These are phyloP conservation scores for Lasioglossum baleicum DNA, from an alignment of 1,140 invertebrate genomes.

Conservation along the genomic window DNA sequence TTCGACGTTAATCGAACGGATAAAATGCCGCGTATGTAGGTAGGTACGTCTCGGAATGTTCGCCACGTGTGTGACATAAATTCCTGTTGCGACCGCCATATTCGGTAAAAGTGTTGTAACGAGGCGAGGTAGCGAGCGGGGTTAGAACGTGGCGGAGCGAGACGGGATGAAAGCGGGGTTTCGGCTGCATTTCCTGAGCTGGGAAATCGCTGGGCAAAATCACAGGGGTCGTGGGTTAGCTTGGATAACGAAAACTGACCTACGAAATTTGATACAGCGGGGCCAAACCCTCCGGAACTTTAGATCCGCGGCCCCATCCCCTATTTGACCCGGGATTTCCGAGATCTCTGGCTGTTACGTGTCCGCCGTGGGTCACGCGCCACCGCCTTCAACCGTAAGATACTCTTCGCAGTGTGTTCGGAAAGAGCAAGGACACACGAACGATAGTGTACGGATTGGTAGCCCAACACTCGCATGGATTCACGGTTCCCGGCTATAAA, in stretches of 20 bases:
- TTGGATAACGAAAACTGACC: conserved; percentile 23
- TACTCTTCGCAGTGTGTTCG: not conserved
- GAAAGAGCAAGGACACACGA: not conserved
- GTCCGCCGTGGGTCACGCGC: conserved; percentile 16
- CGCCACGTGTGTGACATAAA: not conserved
- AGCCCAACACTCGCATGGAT: not conserved
- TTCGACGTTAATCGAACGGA: not conserved
- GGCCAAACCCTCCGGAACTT: conserved; percentile 14
- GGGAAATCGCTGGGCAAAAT: conserved; percentile 23
- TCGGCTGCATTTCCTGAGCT: not conserved
- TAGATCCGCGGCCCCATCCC: not conserved
- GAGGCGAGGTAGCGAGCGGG: not conserved
- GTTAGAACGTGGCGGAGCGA: no score
- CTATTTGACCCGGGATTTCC: conserved; percentile 25
- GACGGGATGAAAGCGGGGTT: no score
- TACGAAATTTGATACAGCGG: conserved; percentile 42
- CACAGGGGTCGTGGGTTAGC: conserved; percentile 9
- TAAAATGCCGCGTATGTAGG: not conserved
- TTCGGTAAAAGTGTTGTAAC: conserved; percentile 12
- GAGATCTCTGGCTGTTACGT: conserved; percentile 37
- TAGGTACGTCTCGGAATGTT: not conserved
- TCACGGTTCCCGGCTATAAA: conserved; percentile 26
- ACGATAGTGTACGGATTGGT: conserved; percentile 18
- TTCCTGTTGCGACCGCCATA: not conserved
- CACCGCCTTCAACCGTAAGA: conserved; percentile 13